phyloP scores from a whole-genome alignment of 2,888 invertebrate genomes.

The Proisotoma minuta region DNA sequence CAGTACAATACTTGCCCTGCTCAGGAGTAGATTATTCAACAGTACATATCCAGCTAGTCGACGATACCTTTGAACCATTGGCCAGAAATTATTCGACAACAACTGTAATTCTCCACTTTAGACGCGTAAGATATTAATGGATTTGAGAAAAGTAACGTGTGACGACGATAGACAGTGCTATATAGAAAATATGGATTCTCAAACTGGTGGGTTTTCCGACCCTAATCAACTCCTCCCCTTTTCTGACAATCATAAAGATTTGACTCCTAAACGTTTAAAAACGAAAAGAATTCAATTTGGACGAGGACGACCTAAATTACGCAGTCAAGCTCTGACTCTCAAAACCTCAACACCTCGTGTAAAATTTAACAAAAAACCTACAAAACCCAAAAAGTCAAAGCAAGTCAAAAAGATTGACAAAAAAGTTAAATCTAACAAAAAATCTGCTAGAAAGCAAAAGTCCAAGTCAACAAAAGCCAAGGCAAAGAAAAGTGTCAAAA shows the following conservation, averaged over 20 bases:
- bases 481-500: too few relatives aligned
- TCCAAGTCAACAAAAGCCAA: too few relatives aligned
- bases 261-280: not conserved
- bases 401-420: too few relatives aligned
- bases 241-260: not conserved
- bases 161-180: not conserved
- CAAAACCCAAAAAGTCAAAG: too few relatives aligned
- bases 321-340: too few relatives aligned
- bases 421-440: too few relatives aligned
- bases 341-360: too few relatives aligned
- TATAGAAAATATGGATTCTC: not conserved
- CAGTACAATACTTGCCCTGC: not conserved
- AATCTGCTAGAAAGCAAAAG: too few relatives aligned
- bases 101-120: not conserved
- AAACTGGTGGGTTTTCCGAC: not conserved
- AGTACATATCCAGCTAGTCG: not conserved
- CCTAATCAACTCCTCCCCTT: not conserved
- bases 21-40: not conserved
- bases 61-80: not conserved
- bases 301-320: not conserved
- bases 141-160: not conserved
- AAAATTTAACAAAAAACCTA: too few relatives aligned
- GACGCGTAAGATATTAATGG: not conserved
- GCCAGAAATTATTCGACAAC: not conserved
- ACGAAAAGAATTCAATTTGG: not conserved